Conservation (phyloP, 2,888 invertebrate genomes). For the Phengaris alcon region DNA sequence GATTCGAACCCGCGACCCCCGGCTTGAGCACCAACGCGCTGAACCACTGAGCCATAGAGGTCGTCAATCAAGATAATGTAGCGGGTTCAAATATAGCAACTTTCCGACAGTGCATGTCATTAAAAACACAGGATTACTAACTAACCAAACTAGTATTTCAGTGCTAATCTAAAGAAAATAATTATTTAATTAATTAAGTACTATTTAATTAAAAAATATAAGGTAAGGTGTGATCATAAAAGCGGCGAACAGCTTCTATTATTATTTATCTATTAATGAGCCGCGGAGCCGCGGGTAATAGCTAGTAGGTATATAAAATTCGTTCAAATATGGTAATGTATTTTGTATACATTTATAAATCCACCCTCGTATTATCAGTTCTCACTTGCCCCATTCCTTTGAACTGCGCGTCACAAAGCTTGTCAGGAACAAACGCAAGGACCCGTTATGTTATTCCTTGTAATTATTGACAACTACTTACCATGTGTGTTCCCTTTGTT, state of each 20-base stretch:
- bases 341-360: conserved; percentile 46
- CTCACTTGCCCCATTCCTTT: conserved; percentile 45
- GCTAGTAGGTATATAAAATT: background rate
- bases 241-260: no score
- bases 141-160: no score
- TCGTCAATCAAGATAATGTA: no score
- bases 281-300: no score
- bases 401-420: conserved; percentile 60
- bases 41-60: no score
- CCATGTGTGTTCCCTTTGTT: conserved; percentile 26
- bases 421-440: conserved; percentile 61
- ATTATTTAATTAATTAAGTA: no score
- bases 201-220: no score
- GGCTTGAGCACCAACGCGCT: no score
- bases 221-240: background rate
- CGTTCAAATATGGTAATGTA: background rate
- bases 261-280: no score
- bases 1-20: no score
- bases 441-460: conserved; percentile 46
- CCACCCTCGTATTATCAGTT: conserved; percentile 60
- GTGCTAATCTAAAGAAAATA: no score
- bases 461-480: conserved; percentile 44
- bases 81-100: conserved; percentile 33
- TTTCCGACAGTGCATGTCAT: background rate
- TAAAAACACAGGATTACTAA: no score